phyloP scores from a whole-genome alignment of 1,140 invertebrate species.

The Drosophila nasuta region DNA sequence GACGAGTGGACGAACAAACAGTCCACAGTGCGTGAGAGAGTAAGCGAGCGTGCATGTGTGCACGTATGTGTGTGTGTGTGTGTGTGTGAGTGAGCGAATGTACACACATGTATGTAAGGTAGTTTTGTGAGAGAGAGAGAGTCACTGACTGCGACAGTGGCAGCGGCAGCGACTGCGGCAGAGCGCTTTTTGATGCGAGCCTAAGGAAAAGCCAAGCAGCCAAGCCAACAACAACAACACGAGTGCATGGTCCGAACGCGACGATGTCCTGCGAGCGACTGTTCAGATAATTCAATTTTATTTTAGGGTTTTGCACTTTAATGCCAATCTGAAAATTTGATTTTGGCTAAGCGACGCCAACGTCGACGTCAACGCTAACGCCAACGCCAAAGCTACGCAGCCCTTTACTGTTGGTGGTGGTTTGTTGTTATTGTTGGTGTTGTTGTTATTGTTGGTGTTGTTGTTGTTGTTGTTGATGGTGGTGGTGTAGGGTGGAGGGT shows the following conservation, averaged over 20 bases:
- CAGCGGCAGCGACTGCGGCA: conserved; percentile 16
- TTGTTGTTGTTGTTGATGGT: neutral
- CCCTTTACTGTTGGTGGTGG: conserved; percentile 49
- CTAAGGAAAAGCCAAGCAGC: conserved; percentile 25
- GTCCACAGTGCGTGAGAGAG: conserved; percentile 35
- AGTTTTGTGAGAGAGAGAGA: neutral
- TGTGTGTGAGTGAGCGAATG: conserved; percentile 5
- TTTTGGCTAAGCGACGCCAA: conserved; percentile 71
- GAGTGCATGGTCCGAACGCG: conserved; percentile 75
- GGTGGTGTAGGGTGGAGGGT: conserved; percentile 5
- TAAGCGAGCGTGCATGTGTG: neutral
- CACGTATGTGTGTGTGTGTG: neutral
- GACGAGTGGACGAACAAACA: conserved; percentile 42
- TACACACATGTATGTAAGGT: conserved; percentile 10
- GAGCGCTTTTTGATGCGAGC: conserved; percentile 25
- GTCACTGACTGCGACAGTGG: conserved; percentile 1
- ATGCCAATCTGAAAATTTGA: conserved; percentile 84
- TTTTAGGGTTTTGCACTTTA: conserved; percentile 84
- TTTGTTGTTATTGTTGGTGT: conserved; percentile 28
- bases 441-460: neutral
- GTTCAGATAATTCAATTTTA: conserved; percentile 84
- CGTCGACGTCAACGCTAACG: conserved; percentile 26
- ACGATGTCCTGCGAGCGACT: conserved; percentile 84
- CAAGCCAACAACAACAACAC: conserved; percentile 27
- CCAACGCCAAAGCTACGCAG: conserved; percentile 38